Base-by-base conservation (phyloP, 2,888 invertebrate genomes). In the Sinopyrophorus schimmeli region DNA sequence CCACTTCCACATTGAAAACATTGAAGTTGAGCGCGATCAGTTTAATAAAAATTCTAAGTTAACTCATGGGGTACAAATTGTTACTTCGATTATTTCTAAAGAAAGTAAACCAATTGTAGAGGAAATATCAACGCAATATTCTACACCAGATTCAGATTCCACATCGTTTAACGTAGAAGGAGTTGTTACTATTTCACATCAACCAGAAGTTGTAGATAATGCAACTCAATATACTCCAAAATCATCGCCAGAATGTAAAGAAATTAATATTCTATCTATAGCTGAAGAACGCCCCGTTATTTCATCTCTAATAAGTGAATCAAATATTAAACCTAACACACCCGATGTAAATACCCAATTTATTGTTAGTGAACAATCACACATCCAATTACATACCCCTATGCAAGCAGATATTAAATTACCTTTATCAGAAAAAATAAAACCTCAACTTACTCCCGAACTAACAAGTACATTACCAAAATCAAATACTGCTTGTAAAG, bases 341-440 rank as follows among this genome's bases (percentile, higher is more conserved):
- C 7, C n/a, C 7, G 48, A 48, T 11, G 11, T 44, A 3, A 49
- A 49, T 26, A 23, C 43, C 7, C 43, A 49, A 28, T 49, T 49
- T 27, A 42, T 49, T 16, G 14, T 43, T 23, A 43, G 12, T 5
- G 49, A 49, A 21, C 15, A 35, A 4, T 15, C 23, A 16, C 17
- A 11, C n/a, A 14, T 37, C 1, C 32, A 26, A 17, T 40, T 18
- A 9, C 32, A 12, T 24, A 20, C 1, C 7, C 46, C 46, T 3
- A 16, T 24, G 5, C 38, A 38, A 17, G 31, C 38, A 1, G 35
- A 44, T 31, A 38, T 48, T 24, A 15, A 24, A 7, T 11, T 37
- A 11, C n/a, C 23, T 11, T 3, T 7, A 18, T 14, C 2, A 7
- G n/a, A 11, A 9, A 26, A 31, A 38, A 7, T 2, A 5, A 14